These are phyloP conservation scores for Nipponia nippon DNA, from an alignment of 2,113 vertebrate genomes.

Conservation along the genomic window DNA sequence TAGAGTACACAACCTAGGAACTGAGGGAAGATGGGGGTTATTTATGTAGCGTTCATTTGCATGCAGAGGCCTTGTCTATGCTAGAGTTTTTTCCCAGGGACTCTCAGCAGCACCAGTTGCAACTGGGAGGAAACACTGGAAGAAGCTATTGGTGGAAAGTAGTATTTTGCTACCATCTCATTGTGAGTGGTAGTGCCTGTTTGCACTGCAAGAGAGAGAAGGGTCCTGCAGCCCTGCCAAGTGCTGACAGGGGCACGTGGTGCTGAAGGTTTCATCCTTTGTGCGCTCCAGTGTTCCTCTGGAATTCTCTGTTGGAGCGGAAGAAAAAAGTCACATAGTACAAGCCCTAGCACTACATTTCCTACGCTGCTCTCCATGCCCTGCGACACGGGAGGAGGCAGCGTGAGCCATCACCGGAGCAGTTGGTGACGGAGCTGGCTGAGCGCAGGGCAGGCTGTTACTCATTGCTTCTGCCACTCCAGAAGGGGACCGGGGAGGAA, in stretches of 20 bases:
- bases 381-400: background rate
- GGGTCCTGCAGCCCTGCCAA: conserved; percentile 23
- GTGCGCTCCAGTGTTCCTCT: background rate
- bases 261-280: conserved; percentile 35
- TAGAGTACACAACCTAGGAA: conserved; percentile 44
- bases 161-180: background rate
- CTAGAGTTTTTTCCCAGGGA: conserved; percentile 41
- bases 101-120: conserved; percentile 20
- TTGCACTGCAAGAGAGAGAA: background rate
- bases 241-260: background rate
- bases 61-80: conserved; percentile 24
- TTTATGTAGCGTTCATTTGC: conserved; percentile 47
- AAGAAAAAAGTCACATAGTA: background rate
- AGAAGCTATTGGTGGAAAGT: background rate
- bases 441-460: background rate
- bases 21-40: conserved; percentile 41
- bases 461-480: background rate
- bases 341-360: background rate
- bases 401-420: background rate
- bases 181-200: background rate
- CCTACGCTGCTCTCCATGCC: background rate
- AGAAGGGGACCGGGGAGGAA: background rate
- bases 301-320: background rate
- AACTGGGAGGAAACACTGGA: conserved; percentile 14
- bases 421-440: rapidly evolving